Conservation (phyloP, 92 coral and sea anemone genomes). For the Epizoanthus fatuus region DNA sequence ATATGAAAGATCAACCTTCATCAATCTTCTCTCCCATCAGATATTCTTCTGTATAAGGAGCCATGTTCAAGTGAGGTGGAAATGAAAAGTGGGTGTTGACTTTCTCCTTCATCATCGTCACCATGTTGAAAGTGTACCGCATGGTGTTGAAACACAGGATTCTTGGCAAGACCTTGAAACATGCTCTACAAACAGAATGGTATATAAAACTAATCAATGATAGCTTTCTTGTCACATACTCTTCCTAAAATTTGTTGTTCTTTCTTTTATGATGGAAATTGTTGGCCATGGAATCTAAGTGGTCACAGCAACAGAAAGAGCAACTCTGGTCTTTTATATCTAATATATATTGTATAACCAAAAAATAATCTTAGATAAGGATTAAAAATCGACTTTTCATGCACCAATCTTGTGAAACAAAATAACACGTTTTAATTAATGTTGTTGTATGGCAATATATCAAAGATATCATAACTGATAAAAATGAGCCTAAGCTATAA, state of each 20-base stretch:
- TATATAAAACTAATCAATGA: background rate
- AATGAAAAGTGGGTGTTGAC: conserved; percentile 99
- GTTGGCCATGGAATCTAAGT: too few species aligned
- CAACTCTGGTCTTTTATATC: too few species aligned
- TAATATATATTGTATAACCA: too few species aligned
- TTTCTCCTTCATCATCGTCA: conserved; percentile 99
- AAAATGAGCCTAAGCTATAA: background rate
- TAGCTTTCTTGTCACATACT: background rate
- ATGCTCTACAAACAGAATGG: conserved; percentile 73
- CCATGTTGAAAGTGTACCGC: conserved; percentile 99
- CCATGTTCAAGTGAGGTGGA: conserved; percentile 99
- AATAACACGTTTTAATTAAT: too few species aligned
- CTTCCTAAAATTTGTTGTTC: too few species aligned
- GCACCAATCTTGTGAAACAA: too few species aligned
- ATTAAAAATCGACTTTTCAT: too few species aligned
- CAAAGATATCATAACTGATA: background rate
- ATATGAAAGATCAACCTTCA: conserved; percentile 68
- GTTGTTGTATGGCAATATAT: background rate
- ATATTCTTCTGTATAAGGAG: conserved; percentile 98
- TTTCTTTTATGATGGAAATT: too few species aligned
- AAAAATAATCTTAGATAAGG: too few species aligned
- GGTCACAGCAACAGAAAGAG: too few species aligned
- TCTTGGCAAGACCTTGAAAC: conserved; percentile 97
- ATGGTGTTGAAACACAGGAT: conserved; percentile 99
- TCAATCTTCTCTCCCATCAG: conserved; percentile 98